Evolutionary conservation across 2,113 vertebrate species (phyloP).

Genomic region (Xiphias gladius): DNA sequence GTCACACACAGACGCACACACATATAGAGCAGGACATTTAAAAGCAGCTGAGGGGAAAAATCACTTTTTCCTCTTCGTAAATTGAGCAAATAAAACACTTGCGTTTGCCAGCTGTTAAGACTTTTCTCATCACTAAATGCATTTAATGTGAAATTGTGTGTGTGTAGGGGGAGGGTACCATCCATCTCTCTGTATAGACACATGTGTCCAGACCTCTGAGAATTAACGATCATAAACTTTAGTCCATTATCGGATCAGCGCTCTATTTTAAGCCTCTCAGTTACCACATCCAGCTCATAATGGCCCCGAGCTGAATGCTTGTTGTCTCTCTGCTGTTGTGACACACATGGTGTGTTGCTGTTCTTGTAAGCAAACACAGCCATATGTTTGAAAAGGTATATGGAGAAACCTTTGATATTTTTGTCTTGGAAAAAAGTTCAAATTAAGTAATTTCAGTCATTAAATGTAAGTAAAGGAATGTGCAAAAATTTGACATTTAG

Average conservation of each 20-base stretch:
- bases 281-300: constrained; percentile 67
- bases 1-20: constrained; percentile 6
- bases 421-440: neutral
- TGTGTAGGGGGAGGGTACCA: neutral
- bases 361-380: constrained; percentile 22
- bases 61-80: neutral
- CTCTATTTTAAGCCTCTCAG: constrained; percentile 72
- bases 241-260: constrained; percentile 77
- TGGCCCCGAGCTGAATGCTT: constrained; percentile 38
- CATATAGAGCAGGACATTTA: constrained; percentile 10
- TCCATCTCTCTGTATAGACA: constrained; percentile 49
- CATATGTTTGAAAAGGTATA: neutral
- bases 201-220: constrained; percentile 59
- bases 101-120: constrained; percentile 24
- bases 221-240: constrained; percentile 76
- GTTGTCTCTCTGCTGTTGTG: constrained; percentile 38
- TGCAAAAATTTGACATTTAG: neutral
- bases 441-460: neutral
- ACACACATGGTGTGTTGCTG: neutral
- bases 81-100: constrained; percentile 23
- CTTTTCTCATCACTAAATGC: constrained; percentile 29
- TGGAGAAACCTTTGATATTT: neutral
- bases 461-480: no score
- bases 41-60: constrained; percentile 29
- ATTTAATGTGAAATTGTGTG: constrained; percentile 6